Evolutionary conservation across 1,140 invertebrate genomes (phyloP).

Genomic region (Dendrolimus punctatus): DNA sequence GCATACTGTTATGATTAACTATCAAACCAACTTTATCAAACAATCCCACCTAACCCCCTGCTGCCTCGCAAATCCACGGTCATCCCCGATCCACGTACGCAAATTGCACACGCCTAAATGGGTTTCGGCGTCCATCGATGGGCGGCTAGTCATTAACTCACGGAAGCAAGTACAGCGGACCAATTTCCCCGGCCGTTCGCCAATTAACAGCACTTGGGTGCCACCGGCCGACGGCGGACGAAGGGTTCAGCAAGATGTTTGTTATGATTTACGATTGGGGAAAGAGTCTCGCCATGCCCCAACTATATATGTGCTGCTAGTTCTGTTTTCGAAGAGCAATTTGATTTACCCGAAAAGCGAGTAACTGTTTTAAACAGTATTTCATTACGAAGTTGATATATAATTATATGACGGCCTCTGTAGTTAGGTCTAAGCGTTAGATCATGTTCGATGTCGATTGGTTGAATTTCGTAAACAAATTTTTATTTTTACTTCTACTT

Average conservation of each 20-base stretch:
- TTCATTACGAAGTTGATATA: no score
- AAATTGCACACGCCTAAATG: conserved; percentile 59
- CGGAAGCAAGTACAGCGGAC: conserved; percentile 61
- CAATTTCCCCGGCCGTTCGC: conserved; percentile 58
- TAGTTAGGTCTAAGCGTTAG: no score
- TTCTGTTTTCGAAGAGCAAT: background rate
- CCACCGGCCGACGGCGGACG: conserved; percentile 29
- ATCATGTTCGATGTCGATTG: no score
- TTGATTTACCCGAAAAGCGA: no score
- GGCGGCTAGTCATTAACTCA: conserved; percentile 60
- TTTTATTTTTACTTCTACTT: no score
- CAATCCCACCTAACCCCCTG: conserved; percentile 8
- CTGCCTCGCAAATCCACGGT: conserved; percentile 24
- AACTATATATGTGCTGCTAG: conserved; percentile 1
- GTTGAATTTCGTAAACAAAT: no score
- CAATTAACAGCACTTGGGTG: conserved; percentile 60
- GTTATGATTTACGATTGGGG: conserved; percentile 56
- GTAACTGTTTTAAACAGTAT: no score
- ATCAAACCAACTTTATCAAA: no score
- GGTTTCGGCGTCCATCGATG: conserved; percentile 56
- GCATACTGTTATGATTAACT: no score
- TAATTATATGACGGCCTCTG: no score
- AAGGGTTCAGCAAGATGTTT: conserved; percentile 62
- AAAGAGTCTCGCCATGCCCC: conserved; percentile 13
- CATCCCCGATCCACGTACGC: conserved; percentile 42